These are phyloP conservation scores for Euplexia lucipara DNA, from an alignment of 2,888 invertebrate species.

Conservation along the genomic window DNA sequence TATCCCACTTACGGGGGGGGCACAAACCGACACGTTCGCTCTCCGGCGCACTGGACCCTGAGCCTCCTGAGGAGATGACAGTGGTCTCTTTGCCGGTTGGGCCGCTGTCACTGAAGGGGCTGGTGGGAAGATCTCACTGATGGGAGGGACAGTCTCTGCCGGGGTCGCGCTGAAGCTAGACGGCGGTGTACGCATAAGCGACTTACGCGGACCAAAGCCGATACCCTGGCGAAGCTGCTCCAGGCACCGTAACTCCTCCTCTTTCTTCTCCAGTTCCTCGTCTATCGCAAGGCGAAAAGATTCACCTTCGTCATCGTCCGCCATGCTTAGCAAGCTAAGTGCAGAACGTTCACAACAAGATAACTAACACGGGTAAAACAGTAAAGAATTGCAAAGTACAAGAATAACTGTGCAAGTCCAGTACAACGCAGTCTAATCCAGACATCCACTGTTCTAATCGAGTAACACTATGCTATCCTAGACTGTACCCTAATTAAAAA, in stretches of 20 bases:
- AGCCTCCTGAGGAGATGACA: constrained; percentile 25
- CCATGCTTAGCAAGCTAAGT: too few relatives aligned
- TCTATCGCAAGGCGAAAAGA: rapidly evolving
- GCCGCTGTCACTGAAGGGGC: rapidly evolving
- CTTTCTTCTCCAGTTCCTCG: not conserved
- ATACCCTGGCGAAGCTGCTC: not conserved
- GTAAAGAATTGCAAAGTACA: too few relatives aligned
- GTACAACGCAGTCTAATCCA: too few relatives aligned
- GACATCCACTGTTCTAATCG: too few relatives aligned
- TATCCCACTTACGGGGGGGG: not conserved
- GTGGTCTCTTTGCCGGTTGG: not conserved
- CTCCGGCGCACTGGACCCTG: not conserved
- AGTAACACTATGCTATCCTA: too few relatives aligned
- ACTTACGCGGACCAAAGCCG: not conserved
- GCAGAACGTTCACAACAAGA: too few relatives aligned
- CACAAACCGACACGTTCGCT: not conserved
- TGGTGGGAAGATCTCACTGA: not conserved
- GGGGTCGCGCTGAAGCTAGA: not conserved
- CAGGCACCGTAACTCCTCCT: not conserved
- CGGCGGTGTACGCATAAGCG: not conserved
- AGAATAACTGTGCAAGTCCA: too few relatives aligned
- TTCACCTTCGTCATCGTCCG: not conserved
- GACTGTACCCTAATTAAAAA: too few relatives aligned
- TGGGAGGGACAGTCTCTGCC: not conserved
- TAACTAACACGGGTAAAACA: too few relatives aligned